Conservation (phyloP, 2,113 vertebrate species). For the Poeciliopsis turrubarensis region DNA sequence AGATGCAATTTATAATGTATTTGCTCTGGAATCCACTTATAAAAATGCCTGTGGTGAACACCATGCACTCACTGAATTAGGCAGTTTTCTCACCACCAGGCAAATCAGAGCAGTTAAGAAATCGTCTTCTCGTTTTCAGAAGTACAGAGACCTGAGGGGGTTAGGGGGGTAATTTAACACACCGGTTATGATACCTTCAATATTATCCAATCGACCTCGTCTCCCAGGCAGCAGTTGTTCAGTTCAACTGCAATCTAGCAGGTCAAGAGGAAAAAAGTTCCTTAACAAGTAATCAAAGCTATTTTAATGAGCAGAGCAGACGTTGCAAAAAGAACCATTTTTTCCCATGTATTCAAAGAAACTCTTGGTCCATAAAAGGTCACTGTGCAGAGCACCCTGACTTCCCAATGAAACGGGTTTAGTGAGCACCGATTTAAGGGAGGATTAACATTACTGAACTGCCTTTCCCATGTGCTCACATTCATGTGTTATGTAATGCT, state of each 20-base stretch:
- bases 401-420: slow-evolving; percentile 35
- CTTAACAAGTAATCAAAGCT: not conserved
- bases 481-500: slow-evolving; percentile 43
- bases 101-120: slow-evolving; percentile 6
- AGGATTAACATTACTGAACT: slow-evolving; percentile 65
- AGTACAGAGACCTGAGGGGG: not conserved
- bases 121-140: slow-evolving; percentile 8
- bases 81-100: slow-evolving; percentile 6
- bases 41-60: slow-evolving; percentile 33
- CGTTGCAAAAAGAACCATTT: too few relatives aligned
- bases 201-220: slow-evolving; percentile 14
- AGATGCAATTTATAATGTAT: slow-evolving; percentile 43
- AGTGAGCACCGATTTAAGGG: slow-evolving; percentile 43
- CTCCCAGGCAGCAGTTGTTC: slow-evolving; percentile 1
- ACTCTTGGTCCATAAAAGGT: too few relatives aligned
- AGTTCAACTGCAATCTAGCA: not conserved
- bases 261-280: slow-evolving; percentile 17
- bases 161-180: not conserved
- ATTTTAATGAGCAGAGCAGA: too few relatives aligned
- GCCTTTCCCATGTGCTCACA: slow-evolving; percentile 56
- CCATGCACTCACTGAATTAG: too few relatives aligned
- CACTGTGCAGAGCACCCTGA: too few relatives aligned
- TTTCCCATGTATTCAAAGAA: too few relatives aligned
- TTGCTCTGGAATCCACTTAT: slow-evolving; percentile 22
- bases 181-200: slow-evolving; percentile 20